Conservation (phyloP, 2,113 vertebrate genomes). For the Nothobranchius kuhntae region DNA sequence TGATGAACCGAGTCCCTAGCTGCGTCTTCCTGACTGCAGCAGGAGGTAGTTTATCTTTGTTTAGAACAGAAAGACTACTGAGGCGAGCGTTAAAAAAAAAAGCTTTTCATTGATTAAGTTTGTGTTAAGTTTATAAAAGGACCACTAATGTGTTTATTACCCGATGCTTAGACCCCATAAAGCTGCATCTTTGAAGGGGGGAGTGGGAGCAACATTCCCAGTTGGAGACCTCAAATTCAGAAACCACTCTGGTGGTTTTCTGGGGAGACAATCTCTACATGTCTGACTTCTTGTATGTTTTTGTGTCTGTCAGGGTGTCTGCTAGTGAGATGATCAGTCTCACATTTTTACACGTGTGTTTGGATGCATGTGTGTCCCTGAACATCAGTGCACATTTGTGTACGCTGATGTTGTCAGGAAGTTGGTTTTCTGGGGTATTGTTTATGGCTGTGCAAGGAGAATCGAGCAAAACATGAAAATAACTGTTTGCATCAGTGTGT, state of each 20-base stretch:
- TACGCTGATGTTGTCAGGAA: slow-evolving; percentile 33
- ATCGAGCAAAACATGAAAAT: slow-evolving; percentile 71
- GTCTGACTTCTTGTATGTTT: slow-evolving; percentile 8
- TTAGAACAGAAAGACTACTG: slow-evolving; percentile 38
- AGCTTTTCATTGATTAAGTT: slow-evolving; percentile 44
- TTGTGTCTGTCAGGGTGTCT: too few relatives aligned
- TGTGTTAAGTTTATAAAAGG: slow-evolving; percentile 39
- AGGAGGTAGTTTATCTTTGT: slow-evolving; percentile 19
- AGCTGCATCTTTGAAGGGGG: slow-evolving; percentile 23
- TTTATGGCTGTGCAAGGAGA: slow-evolving; percentile 57
- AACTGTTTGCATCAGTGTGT: slow-evolving; percentile 47
- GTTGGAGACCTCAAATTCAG: slow-evolving; percentile 34
- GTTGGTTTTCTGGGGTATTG: slow-evolving; percentile 45
- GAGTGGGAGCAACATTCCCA: slow-evolving; percentile 4
- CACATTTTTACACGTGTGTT: slow-evolving; percentile 3
- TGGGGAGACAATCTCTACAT: slow-evolving; percentile 17
- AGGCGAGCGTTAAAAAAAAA: slow-evolving; percentile 37
- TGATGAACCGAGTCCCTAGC: slow-evolving; percentile 20
- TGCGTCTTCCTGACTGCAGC: slow-evolving; percentile 24
- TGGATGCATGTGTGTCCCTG: neutral
- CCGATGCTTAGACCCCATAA: slow-evolving; percentile 42
- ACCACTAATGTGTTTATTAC: slow-evolving; percentile 24
- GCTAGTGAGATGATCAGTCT: slow-evolving; percentile 2
- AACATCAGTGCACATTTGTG: slow-evolving; percentile 1
- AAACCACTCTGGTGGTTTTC: slow-evolving; percentile 38